A percentile compares a stretch with the other conserved stretches of the same genome.
Evolutionary conservation across 1,140 invertebrate genomes (phyloP).

Genomic region (Phymastichus coffea): DNA sequence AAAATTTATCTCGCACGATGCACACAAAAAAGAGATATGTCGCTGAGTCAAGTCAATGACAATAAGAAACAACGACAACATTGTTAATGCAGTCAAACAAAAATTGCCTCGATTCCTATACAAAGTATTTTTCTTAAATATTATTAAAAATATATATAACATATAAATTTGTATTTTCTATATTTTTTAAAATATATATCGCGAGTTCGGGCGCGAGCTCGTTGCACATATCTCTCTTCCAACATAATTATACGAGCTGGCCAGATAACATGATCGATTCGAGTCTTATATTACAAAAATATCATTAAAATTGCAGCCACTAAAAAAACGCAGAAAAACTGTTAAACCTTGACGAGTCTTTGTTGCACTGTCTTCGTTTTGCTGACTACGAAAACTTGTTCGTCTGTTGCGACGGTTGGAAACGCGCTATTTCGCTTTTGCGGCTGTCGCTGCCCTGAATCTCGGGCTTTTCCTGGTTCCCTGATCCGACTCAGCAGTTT

Average conservation of each 20-base stretch:
- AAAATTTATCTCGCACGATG: conserved; percentile 11
- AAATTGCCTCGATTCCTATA: background rate
- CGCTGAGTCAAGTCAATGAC: conserved; percentile 4
- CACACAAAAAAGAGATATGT: conserved; percentile 17
- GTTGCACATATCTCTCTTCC: background rate
- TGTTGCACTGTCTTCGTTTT: background rate
- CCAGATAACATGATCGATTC: conserved; percentile 18
- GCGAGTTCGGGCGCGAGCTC: conserved; percentile 12
- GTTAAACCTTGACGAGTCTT: conserved; percentile 6
- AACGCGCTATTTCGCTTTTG: conserved; percentile 39
- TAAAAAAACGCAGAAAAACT: background rate
- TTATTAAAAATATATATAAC: conserved; percentile 27
- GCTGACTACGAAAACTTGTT: background rate
- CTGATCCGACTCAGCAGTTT: conserved; percentile 75
- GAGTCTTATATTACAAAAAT: conserved; percentile 23
- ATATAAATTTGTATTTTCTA: conserved; percentile 8
- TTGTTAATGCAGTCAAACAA: background rate
- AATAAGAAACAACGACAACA: background rate
- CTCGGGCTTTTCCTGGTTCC: conserved; percentile 61
- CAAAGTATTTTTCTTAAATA: conserved; percentile 17
- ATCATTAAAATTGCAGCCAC: conserved; percentile 20
- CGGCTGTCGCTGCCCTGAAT: conserved; percentile 43
- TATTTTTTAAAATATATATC: conserved; percentile 11
- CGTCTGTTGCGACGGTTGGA: background rate
- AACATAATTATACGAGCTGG: background rate